These are phyloP conservation scores for Recurvirostra avosetta DNA, from an alignment of 2,113 vertebrate genomes.

Conservation along the genomic window DNA sequence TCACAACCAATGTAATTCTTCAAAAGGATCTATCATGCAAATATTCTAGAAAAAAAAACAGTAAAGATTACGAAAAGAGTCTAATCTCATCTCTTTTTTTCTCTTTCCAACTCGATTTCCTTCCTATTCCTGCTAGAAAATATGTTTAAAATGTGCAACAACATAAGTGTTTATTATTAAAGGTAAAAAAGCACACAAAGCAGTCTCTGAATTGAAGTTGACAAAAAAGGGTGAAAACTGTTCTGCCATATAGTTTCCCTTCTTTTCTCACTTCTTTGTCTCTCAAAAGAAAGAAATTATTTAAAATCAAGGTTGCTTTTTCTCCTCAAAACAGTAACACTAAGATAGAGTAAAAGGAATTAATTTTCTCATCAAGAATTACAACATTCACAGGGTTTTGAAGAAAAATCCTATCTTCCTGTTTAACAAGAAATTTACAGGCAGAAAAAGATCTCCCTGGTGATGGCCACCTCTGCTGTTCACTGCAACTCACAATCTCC, in stretches of 20 bases:
- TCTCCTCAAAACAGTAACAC: not conserved
- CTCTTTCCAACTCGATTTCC: not conserved
- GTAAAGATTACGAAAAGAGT: not conserved
- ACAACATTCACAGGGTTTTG: not conserved
- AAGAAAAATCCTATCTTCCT: not conserved
- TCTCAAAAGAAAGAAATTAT: not conserved
- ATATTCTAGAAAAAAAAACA: not conserved
- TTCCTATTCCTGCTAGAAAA: not conserved
- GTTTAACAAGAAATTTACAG: not conserved
- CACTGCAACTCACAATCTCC: not conserved
- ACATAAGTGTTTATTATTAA: not conserved
- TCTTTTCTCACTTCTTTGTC: not conserved
- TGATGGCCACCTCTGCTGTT: not conserved
- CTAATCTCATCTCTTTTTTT: not conserved
- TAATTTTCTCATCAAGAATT: not conserved
- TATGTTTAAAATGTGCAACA: not conserved
- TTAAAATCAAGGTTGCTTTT: not conserved
- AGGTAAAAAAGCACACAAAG: not conserved
- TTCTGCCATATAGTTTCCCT: not conserved
- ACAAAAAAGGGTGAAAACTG: not conserved
- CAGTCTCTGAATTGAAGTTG: not conserved
- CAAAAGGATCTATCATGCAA: not conserved
- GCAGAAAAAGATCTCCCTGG: not conserved
- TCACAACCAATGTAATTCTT: not conserved
- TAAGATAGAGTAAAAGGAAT: not conserved